A percentile compares a stretch with the other conserved stretches of the same genome.
These are phyloP conservation scores for Scalopus aquaticus DNA, from an alignment of 2,113 vertebrate species.

Conservation along the genomic window DNA sequence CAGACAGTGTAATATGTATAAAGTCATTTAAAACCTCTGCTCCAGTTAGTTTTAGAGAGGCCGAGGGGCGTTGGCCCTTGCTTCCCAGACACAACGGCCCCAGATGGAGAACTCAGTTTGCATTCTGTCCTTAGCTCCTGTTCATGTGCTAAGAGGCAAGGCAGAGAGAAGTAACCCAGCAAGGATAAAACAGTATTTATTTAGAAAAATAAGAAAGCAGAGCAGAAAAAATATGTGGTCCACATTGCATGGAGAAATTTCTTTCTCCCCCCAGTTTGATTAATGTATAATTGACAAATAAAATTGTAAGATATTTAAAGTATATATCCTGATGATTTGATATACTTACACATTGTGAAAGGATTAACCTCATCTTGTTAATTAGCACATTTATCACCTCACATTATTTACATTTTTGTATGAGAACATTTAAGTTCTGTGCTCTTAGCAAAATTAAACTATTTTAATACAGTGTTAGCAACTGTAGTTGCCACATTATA, in stretches of 20 bases:
- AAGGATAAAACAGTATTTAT: not conserved
- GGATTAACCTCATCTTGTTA: not conserved
- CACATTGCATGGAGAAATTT: not conserved
- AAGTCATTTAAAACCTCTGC: not conserved
- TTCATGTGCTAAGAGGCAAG: not conserved
- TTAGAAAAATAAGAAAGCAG: not conserved
- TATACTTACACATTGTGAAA: not conserved
- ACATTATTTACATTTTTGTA: not conserved
- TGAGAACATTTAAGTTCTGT: not conserved
- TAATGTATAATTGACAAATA: not conserved
- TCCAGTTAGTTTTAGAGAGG: not conserved
- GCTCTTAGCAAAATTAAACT: not conserved
- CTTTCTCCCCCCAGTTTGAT: not conserved
- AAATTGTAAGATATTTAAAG: not conserved
- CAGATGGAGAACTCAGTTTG: not conserved
- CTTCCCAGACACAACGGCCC: fast-evolving
- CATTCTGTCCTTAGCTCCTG: not conserved
- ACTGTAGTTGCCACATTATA: not conserved
- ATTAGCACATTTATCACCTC: not conserved
- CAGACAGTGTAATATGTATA: not conserved
- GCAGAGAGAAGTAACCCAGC: not conserved
- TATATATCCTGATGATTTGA: not conserved
- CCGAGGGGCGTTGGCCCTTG: not conserved
- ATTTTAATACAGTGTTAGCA: not conserved
- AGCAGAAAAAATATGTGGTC: not conserved